A percentile compares a stretch with the other conserved stretches of the same genome.
Evolutionary conservation across 1,140 invertebrate species (phyloP).

Genomic region (Lepidostoma basale): DNA sequence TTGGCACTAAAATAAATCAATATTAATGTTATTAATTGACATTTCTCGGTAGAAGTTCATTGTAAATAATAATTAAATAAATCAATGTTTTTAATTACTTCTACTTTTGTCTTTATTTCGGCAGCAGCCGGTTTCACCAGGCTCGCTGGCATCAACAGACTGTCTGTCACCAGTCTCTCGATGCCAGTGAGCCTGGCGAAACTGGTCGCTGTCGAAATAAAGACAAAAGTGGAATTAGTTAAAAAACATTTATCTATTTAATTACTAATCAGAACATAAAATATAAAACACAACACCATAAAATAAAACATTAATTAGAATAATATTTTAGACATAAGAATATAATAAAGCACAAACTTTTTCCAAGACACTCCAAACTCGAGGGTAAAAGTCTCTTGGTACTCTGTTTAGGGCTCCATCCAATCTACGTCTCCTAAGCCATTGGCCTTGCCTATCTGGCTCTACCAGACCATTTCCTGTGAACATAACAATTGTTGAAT

Average conservation of each 20-base stretch:
- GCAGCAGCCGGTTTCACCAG: too few relatives aligned
- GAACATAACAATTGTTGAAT: background rate
- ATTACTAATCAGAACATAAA: background rate
- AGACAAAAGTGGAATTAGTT: too few relatives aligned
- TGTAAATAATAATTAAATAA: too few relatives aligned
- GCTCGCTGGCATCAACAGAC: too few relatives aligned
- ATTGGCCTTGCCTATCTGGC: conserved; percentile 91
- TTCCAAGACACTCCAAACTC: conserved; percentile 91
- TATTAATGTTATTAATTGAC: too few relatives aligned
- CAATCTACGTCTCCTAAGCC: conserved; percentile 89
- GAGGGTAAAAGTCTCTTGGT: conserved; percentile 93
- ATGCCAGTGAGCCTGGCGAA: too few relatives aligned
- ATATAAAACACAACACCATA: background rate
- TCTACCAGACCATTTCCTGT: conserved; percentile 54
- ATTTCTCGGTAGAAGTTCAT: too few relatives aligned
- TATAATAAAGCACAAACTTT: conserved; percentile 55
- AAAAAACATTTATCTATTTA: too few relatives aligned
- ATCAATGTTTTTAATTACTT: too few relatives aligned
- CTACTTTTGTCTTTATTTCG: too few relatives aligned
- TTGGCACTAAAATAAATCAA: conserved; percentile 73
- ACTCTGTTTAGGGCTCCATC: conserved; percentile 98
- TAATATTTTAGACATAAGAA: background rate
- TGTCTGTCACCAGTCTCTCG: too few relatives aligned
- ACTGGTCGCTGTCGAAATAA: too few relatives aligned
- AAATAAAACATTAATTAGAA: background rate